Evolutionary conservation across 1,140 invertebrate genomes (phyloP).

Genomic region (Drosophila hydei): DNA sequence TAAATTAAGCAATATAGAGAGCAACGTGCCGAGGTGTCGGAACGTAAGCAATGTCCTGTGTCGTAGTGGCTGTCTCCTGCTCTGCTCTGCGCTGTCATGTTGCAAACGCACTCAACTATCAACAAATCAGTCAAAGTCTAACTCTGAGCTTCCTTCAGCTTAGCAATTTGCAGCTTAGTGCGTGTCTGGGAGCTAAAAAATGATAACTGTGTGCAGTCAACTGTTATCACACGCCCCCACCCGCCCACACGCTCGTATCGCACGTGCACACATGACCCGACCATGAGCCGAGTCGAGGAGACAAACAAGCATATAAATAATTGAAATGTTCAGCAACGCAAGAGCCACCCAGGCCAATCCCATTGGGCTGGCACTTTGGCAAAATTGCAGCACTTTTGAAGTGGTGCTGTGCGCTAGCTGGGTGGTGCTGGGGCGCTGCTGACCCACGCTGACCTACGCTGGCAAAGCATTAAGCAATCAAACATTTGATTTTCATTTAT

Average conservation of each 20-base stretch:
- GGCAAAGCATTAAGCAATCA: conserved; percentile 74
- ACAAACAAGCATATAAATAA: conserved; percentile 81
- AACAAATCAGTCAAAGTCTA: conserved; percentile 71
- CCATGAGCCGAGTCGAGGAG: conserved; percentile 5
- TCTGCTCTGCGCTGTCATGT: not conserved
- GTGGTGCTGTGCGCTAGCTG: conserved; percentile 24
- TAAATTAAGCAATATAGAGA: conserved; percentile 63
- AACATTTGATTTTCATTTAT: conserved; percentile 83
- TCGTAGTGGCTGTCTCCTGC: not conserved
- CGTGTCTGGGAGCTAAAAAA: conserved; percentile 50
- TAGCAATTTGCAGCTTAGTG: conserved; percentile 45
- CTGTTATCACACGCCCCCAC: conserved; percentile 48
- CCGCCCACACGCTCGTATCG: conserved; percentile 31
- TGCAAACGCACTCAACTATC: conserved; percentile 61
- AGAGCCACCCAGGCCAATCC: conserved; percentile 4
- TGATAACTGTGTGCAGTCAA: conserved; percentile 74
- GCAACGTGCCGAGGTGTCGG: conserved; percentile 56
- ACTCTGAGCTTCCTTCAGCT: conserved; percentile 23
- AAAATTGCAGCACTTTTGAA: conserved; percentile 71
- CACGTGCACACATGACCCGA: conserved; percentile 63
- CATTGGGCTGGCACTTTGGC: conserved; percentile 46
- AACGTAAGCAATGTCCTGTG: conserved; percentile 10
- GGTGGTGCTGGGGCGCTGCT: conserved; percentile 24
- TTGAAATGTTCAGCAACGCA: conserved; percentile 70
- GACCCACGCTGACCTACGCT: conserved; percentile 40